These are phyloP conservation scores for Tetragonisca angustula DNA, from an alignment of 2,888 invertebrate genomes.

Conservation along the genomic window DNA sequence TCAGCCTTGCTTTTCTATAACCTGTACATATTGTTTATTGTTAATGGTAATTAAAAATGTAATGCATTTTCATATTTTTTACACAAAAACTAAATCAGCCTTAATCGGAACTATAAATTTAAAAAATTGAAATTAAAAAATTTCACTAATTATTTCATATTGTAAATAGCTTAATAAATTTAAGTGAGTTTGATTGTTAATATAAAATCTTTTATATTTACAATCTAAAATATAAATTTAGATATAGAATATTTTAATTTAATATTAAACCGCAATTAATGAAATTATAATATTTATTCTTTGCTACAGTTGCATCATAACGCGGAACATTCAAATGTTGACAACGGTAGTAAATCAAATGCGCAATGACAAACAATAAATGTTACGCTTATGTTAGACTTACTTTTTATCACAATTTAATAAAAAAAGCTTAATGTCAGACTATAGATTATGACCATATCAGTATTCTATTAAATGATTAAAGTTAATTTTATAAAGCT, in stretches of 20 bases:
- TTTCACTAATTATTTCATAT: background rate
- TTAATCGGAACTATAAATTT: background rate
- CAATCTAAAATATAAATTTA: background rate
- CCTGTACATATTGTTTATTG: too few species aligned
- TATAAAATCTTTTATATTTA: too few species aligned
- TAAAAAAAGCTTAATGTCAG: constrained; percentile 10
- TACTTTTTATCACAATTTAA: constrained; percentile 9
- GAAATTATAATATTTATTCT: constrained; percentile 1
- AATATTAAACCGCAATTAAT: background rate
- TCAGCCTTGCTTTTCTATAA: background rate
- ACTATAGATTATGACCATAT: constrained; percentile 26
- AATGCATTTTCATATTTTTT: too few species aligned
- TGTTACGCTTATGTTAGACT: background rate
- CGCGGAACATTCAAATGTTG: constrained; percentile 42
- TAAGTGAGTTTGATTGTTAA: too few species aligned
- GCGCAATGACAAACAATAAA: constrained; percentile 66
- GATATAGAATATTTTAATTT: background rate
- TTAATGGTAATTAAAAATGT: too few species aligned
- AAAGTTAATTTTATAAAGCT: constrained; percentile 15
- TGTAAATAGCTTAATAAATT: too few species aligned
- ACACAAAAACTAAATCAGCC: too few species aligned
- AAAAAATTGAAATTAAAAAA: background rate
- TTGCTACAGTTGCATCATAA: background rate
- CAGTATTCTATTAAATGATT: constrained; percentile 40
- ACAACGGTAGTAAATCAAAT: constrained; percentile 40